phyloP scores from a whole-genome alignment of 2,113 vertebrate species.

The Eretmodus cyanostictus region DNA sequence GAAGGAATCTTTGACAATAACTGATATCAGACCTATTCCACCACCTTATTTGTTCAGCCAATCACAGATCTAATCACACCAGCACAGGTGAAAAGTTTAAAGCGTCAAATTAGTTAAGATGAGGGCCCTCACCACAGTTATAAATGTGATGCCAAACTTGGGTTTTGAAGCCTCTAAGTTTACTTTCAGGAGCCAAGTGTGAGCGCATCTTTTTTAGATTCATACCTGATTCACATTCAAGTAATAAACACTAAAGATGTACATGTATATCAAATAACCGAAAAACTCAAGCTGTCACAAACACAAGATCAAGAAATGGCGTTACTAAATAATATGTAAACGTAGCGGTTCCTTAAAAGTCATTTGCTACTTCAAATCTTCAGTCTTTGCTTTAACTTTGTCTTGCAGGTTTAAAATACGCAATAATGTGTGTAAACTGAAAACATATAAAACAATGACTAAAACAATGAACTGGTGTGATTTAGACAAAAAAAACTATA shows the following conservation, averaged over 20 bases:
- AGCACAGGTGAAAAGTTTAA: neutral
- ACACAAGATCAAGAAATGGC: neutral
- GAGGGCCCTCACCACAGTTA: neutral
- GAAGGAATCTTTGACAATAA: neutral
- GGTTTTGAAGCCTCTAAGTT: neutral
- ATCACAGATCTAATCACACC: neutral
- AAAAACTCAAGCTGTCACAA: neutral
- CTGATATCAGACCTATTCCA: neutral
- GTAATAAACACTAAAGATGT: neutral
- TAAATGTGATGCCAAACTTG: neutral
- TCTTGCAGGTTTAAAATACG: neutral
- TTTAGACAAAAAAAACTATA: neutral
- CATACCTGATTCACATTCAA: rapidly evolving
- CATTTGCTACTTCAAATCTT: neutral
- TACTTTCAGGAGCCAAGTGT: neutral
- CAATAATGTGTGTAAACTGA: neutral
- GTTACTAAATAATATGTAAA: neutral
- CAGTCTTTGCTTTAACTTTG: neutral
- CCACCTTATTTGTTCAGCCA: neutral
- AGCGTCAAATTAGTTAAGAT: neutral
- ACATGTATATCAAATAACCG: neutral
- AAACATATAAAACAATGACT: neutral
- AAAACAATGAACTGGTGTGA: neutral
- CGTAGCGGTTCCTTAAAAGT: neutral
- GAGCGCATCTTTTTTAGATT: neutral